Base-by-base conservation (phyloP, 2,888 invertebrate genomes). In the Herminia tarsipennalis region DNA sequence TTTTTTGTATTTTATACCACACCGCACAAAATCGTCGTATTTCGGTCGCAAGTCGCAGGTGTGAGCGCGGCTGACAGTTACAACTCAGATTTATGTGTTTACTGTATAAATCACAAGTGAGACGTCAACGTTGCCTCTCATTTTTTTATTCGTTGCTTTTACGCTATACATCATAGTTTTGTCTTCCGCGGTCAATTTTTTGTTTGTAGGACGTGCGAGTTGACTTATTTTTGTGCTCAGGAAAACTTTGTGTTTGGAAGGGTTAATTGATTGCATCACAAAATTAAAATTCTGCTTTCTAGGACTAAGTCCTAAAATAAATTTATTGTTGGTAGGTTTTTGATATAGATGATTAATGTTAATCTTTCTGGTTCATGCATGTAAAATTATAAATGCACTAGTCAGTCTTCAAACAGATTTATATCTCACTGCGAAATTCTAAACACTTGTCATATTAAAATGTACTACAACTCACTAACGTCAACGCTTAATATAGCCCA, bases 1-100 rank as follows among this genome's bases (percentile, higher is more conserved):
- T 35, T 35, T 35, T 16, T 14, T 8, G 5, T n/a, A 17, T n/a
- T 37, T 35, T 21, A 14, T 20, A 28, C 13, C 25, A 20, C 20
- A 20, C 28, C 28, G 9, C 21, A 43, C 30, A 48, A 34, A 56
- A 50, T 41, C 29, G 52, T 41, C 40, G 45, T 58, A 62, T 71
- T 64, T 69, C 41, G 62, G 71, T 71, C 52, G 71, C 64, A 57
- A 60, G 66, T 64, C 68, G 70, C 66, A 53, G 58, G 72, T 72
- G 65, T 62, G 63, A 45, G 6, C 30, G 28, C 29, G 53, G 62
- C 73, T 86, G 89, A 88, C 88, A 88, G 88, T 83, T 81, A 83
- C 81, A 88, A 89, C 88, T 89, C 91, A 83, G 91, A 92, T 92
- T 92, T 92, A 92, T 92, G 88, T 91, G 92, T 92, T 92, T 91